Conservation (phyloP, 1,140 invertebrate genomes). For the Nomia melanderi region DNA sequence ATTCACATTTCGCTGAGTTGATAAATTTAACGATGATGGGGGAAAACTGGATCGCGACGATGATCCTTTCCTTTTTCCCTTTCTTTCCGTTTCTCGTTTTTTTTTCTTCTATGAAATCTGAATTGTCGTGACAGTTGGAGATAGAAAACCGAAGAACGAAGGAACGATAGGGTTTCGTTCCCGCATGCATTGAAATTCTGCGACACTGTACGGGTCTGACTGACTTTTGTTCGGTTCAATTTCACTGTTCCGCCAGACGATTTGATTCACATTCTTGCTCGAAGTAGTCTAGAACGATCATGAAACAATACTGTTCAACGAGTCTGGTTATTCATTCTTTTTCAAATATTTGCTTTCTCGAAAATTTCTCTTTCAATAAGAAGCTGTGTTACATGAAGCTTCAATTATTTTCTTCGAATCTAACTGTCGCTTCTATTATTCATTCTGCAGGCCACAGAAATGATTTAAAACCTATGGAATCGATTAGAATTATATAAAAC, state of each 20-base stretch:
- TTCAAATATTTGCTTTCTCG: neutral
- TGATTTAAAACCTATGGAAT: too few relatives aligned
- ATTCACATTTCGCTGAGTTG: conserved; percentile 50
- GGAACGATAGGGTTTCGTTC: neutral
- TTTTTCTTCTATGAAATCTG: neutral
- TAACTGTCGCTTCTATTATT: too few relatives aligned
- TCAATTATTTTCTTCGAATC: too few relatives aligned
- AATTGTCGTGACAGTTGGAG: neutral
- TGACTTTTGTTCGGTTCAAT: conserved; percentile 10
- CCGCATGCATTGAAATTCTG: conserved; percentile 4
- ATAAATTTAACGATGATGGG: conserved; percentile 46
- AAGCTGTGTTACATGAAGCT: too few relatives aligned
- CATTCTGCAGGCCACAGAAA: too few relatives aligned
- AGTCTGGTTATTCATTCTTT: neutral
- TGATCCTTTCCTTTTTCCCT: neutral
- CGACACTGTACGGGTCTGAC: neutral
- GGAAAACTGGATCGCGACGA: conserved; percentile 40
- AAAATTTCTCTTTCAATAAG: neutral
- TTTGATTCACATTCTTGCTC: neutral
- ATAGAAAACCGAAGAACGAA: neutral
- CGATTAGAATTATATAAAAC: too few relatives aligned
- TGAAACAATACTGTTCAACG: neutral
- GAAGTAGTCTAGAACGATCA: neutral
- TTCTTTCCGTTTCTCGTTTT: too few relatives aligned
- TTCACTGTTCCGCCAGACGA: neutral